phyloP scores from a whole-genome alignment of 2,888 invertebrate genomes.

The Andrena haemorrhoa region DNA sequence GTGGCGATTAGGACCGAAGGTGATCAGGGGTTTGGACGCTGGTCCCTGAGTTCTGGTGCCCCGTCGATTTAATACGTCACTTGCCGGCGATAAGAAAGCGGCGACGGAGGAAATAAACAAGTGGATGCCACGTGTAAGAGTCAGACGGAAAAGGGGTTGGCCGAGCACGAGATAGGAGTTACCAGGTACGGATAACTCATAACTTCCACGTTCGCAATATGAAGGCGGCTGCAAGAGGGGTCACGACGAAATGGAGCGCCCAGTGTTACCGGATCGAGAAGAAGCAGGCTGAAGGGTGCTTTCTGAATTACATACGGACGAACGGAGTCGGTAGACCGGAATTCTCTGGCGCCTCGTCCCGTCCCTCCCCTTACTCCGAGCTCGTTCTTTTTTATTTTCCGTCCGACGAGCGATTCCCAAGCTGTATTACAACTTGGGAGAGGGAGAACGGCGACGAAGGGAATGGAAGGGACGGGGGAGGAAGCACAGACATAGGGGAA shows the following conservation, averaged over 20 bases:
- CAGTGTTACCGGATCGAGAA: constrained; percentile 33
- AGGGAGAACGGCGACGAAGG: background rate
- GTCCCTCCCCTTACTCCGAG: background rate
- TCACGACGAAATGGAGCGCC: constrained; percentile 36
- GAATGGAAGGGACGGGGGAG: constrained; percentile 8
- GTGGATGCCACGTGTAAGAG: constrained; percentile 5
- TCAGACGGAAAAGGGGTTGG: constrained; percentile 16
- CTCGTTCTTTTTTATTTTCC: constrained; percentile 54
- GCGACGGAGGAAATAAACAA: background rate
- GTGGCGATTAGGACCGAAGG: background rate
- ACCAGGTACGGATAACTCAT: constrained; percentile 46
- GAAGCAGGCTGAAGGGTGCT: constrained; percentile 41
- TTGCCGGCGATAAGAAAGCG: background rate
- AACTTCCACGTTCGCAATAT: constrained; percentile 53
- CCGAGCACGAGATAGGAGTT: constrained; percentile 37
- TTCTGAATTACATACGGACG: constrained; percentile 63
- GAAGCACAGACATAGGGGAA: constrained; percentile 5
- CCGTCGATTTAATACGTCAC: background rate
- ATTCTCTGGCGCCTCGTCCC: constrained; percentile 14
- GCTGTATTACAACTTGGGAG: constrained; percentile 26
- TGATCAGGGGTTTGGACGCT: background rate
- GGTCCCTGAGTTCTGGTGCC: background rate
- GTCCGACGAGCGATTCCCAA: constrained; percentile 50
- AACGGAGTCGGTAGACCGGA: constrained; percentile 38
- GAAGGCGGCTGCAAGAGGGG: constrained; percentile 8